phyloP scores from a whole-genome alignment of 2,888 invertebrate species.

The Drosophila ochracea region DNA sequence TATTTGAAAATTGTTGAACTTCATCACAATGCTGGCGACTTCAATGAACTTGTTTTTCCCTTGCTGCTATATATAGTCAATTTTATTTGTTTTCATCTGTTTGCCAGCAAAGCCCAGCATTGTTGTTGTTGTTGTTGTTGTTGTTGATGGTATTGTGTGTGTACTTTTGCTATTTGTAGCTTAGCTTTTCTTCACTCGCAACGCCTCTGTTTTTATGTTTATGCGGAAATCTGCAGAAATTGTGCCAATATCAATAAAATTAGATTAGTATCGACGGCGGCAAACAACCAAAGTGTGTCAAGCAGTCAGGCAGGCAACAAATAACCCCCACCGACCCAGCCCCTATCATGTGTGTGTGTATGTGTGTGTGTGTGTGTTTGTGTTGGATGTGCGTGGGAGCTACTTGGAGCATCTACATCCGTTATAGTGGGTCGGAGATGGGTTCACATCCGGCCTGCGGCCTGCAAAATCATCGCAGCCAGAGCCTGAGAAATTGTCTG shows the following conservation, averaged over 20 bases:
- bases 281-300: slow-evolving; percentile 60
- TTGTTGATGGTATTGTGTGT: slow-evolving; percentile 23
- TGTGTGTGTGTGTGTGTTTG: neutral
- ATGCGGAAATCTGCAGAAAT: slow-evolving; percentile 84
- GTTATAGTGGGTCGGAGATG: slow-evolving; percentile 22
- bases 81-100: slow-evolving; percentile 71
- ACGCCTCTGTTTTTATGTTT: slow-evolving; percentile 79
- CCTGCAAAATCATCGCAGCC: slow-evolving; percentile 24
- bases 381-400: slow-evolving; percentile 25
- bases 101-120: slow-evolving; percentile 27
- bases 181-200: slow-evolving; percentile 24
- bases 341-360: slow-evolving; percentile 1
- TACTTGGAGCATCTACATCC: slow-evolving; percentile 41
- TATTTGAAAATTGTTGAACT: slow-evolving; percentile 36
- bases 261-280: slow-evolving; percentile 83
- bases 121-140: slow-evolving; percentile 14
- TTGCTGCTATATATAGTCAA: slow-evolving; percentile 18
- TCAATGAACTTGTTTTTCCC: slow-evolving; percentile 51
- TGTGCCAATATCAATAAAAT: slow-evolving; percentile 85
- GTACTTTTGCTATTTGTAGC: slow-evolving; percentile 40
- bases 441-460: slow-evolving; percentile 56
- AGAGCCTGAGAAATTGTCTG: slow-evolving; percentile 38
- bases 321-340: slow-evolving; percentile 25
- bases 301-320: slow-evolving; percentile 53
- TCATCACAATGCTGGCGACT: slow-evolving; percentile 30